Evolutionary conservation across 2,797 vertebrate species (phyloP).

Genomic region (Rhynchotus rufescens): DNA sequence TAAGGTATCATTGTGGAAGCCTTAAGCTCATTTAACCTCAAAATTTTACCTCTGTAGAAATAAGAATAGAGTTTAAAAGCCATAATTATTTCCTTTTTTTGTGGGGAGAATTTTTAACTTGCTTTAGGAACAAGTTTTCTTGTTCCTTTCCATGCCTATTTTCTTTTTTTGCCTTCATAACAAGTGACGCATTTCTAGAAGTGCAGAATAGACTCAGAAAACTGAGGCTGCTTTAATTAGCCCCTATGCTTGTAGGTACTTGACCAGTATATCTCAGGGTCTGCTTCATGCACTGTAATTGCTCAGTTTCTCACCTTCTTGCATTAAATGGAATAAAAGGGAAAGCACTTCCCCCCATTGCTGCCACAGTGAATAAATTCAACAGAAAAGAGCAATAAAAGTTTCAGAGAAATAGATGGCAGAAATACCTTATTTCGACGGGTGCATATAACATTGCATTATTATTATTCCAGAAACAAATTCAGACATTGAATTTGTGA

Average conservation of each 20-base stretch:
- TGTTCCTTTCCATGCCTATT: not conserved
- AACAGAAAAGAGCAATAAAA: conserved; percentile 19
- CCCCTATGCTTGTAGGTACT: not conserved
- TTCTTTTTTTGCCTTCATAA: not conserved
- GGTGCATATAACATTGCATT: not conserved
- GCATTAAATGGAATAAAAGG: not conserved
- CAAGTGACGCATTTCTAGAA: not conserved
- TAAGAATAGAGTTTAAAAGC: not conserved
- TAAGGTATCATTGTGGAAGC: not conserved
- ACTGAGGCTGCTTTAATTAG: not conserved
- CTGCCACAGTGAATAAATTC: not conserved
- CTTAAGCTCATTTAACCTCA: not conserved
- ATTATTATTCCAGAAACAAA: conserved; percentile 20
- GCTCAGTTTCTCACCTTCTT: not conserved
- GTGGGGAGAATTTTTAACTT: not conserved
- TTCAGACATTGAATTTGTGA: conserved; percentile 11
- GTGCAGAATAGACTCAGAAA: not conserved
- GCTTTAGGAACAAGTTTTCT: not conserved
- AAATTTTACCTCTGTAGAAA: not conserved
- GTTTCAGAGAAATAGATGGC: conserved; percentile 28
- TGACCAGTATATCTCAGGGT: not conserved
- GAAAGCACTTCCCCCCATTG: not conserved
- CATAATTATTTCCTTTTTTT: not conserved
- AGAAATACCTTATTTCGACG: conserved; percentile 6
- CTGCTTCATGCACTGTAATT: not conserved